Evolutionary conservation across 2,888 invertebrate species (phyloP).

Genomic region (Apantesis nais): DNA sequence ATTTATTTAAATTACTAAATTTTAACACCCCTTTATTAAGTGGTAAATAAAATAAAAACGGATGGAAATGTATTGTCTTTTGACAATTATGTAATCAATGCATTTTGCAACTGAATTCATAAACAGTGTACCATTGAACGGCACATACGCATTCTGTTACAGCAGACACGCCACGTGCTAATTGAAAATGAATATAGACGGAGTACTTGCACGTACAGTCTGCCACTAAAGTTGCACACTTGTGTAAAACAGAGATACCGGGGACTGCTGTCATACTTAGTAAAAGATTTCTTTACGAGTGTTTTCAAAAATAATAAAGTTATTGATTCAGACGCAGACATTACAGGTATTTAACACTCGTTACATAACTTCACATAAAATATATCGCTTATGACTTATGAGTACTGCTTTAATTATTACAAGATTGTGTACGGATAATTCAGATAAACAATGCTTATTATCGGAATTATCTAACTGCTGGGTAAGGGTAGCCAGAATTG

Average conservation of each 20-base stretch:
- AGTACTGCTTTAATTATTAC: not conserved
- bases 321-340: not conserved
- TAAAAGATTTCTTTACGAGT: too few relatives aligned
- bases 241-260: not conserved
- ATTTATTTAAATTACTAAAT: too few relatives aligned
- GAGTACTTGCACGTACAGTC: not conserved
- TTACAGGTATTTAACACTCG: not conserved
- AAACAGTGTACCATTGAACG: not conserved
- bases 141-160: not conserved
- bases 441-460: not conserved
- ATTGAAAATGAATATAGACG: not conserved
- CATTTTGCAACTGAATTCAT: not conserved
- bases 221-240: not conserved
- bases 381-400: not conserved
- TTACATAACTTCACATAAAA: not conserved
- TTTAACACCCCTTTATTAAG: too few relatives aligned
- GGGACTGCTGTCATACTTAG: too few relatives aligned
- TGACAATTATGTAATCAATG: not conserved
- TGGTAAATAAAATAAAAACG: too few relatives aligned
- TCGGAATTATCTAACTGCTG: not conserved
- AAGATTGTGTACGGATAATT: not conserved
- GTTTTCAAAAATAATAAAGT: not conserved
- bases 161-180: not conserved
- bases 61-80: too few relatives aligned
- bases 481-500: not conserved